phyloP scores from a whole-genome alignment of 2,888 invertebrate genomes.

The Smittia sp. region DNA sequence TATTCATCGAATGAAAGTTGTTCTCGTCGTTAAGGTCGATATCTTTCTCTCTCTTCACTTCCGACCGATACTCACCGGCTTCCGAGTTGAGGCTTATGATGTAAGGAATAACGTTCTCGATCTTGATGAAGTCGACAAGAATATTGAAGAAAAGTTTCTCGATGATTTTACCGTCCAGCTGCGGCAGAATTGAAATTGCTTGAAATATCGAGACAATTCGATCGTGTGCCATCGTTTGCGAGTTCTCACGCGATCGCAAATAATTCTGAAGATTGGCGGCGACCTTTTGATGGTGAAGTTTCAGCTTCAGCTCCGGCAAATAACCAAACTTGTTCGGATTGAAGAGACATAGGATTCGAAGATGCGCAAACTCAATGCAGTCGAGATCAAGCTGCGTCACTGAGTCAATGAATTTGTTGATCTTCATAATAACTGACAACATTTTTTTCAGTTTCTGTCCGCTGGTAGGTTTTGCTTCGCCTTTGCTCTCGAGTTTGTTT shows the following conservation, averaged over 20 bases:
- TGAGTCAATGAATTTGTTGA: slow-evolving; percentile 24
- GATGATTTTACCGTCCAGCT: slow-evolving; percentile 70
- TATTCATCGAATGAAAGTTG: slow-evolving; percentile 21
- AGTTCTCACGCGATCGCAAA: neutral
- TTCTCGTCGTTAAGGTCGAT: slow-evolving; percentile 26
- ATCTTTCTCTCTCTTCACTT: slow-evolving; percentile 4
- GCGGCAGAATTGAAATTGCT: slow-evolving; percentile 66
- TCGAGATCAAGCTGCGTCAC: neutral
- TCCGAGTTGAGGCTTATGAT: slow-evolving; percentile 52
- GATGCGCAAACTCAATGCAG: slow-evolving; percentile 35
- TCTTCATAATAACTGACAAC: slow-evolving; percentile 6
- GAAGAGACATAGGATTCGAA: slow-evolving; percentile 19
- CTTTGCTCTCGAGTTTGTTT: neutral
- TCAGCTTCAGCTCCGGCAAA: neutral
- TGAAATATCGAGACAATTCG: slow-evolving; percentile 3
- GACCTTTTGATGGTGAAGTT: neutral
- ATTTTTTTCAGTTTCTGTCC: slow-evolving; percentile 34
- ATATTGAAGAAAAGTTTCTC: slow-evolving; percentile 93
- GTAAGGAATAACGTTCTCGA: slow-evolving; percentile 92
- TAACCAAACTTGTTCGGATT: slow-evolving; percentile 27
- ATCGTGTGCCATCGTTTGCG: neutral
- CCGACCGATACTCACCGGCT: neutral
- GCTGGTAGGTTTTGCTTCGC: slow-evolving; percentile 1
- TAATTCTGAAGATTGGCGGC: slow-evolving; percentile 19
- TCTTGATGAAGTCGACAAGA: slow-evolving; percentile 87